Evolutionary conservation across 2,888 invertebrate genomes (phyloP), one percentile per base, ranked within the genome.

Genomic region (Spisula solida): DNA sequence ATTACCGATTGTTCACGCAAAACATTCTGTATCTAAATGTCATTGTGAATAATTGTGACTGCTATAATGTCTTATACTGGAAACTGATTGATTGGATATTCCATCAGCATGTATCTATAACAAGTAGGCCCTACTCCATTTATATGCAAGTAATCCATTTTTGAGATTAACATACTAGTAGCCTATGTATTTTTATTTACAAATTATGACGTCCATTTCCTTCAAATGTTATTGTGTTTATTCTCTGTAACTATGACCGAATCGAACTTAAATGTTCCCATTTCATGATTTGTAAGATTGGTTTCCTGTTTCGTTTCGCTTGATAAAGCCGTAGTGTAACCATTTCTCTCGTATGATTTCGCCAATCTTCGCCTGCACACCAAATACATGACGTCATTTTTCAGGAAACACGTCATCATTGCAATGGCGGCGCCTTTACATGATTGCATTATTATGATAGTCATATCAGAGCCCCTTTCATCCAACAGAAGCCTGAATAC

Each of bases 391-490:
- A 88, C 81, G 75, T 86, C 81, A 47, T 84, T 75, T 16, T 86
- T 66, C 1, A 90, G 55, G n/a, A 82, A 88, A 78, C 90, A 88
- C 88, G 82, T 56, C 47, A 83, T 79, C 14, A 86, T 31, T 25
- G 55, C 90, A 66, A 90, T 86, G 41, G 66, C 31, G 34, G 80
- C 12, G 1, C 87, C 86, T 60, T 88, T 88, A 29, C 78, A 8
- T 0, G 83, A 55, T 48, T 90, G 90, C 20, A 88, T 78, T 6
- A 83, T 29, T 88, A 90, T 90, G 1, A 90, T 29, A 8, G 79
- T 70, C 31, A 88, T 34, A 48, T 90, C 88, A 16, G 90, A 90
- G 4, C 90, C 90, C 4, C 80, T 34, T 25, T 48, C 47, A 41
- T 81, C 75, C 14, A 90, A 31, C 16, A 84, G 47, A 34, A 81